phyloP scores from a whole-genome alignment of 2,797 vertebrate species.

The Tokudaia muenninki region DNA sequence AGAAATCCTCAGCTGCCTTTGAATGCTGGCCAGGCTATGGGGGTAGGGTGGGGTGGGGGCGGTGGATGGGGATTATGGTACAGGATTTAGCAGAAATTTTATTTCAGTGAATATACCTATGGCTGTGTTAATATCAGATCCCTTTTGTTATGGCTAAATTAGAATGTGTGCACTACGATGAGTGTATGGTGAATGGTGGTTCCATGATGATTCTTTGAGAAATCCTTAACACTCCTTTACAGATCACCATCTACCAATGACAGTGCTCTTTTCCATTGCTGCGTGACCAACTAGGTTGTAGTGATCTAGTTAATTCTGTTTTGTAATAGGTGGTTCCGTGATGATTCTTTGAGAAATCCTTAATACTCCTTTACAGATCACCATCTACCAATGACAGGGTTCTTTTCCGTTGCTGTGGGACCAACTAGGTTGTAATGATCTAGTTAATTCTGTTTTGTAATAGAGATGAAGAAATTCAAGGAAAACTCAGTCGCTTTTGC shows the following conservation, averaged over 20 bases:
- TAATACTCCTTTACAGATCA: not conserved
- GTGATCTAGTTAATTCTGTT: constrained; percentile 66
- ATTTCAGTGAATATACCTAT: not conserved
- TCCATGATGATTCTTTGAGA: constrained; percentile 43
- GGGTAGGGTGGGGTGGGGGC: not conserved
- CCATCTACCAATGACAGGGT: not conserved
- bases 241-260: not conserved
- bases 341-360: constrained; percentile 37
- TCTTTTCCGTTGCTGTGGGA: constrained; percentile 14
- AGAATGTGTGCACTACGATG: constrained; percentile 26
- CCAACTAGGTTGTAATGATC: constrained; percentile 40
- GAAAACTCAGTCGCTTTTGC: constrained; percentile 4
- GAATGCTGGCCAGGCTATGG: not conserved
- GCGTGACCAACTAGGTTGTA: not conserved
- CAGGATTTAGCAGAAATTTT: constrained; percentile 40
- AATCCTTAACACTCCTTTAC: not conserved
- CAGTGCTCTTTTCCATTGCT: not conserved
- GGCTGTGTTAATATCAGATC: constrained; percentile 47
- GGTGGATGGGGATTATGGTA: not conserved
- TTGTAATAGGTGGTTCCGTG: too few relatives aligned
- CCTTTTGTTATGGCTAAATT: constrained; percentile 50
- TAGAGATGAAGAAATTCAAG: constrained; percentile 60
- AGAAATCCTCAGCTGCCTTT: not conserved
- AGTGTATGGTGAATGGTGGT: constrained; percentile 7
- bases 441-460: constrained; percentile 68